Evolutionary conservation across 2,888 invertebrate genomes (phyloP).

Genomic region (Nephrotoma guestfalica): DNA sequence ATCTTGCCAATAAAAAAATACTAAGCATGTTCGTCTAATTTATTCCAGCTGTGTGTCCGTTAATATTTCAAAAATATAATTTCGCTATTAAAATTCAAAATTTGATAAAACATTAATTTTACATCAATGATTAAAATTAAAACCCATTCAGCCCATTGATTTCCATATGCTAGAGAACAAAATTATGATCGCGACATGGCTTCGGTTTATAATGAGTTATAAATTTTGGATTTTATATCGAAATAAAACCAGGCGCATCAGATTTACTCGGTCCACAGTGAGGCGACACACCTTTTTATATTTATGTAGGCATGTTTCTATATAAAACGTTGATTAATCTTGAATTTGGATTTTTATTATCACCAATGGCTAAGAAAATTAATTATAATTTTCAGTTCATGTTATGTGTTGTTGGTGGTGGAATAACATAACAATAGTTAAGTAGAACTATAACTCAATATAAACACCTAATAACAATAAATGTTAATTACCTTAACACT

Average conservation of each 20-base stretch:
- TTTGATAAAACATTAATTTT: neutral
- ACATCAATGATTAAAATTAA: neutral
- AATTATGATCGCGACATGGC: neutral
- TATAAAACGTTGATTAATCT: neutral
- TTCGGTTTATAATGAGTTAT: neutral
- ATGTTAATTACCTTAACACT: neutral
- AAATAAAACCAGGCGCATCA: neutral
- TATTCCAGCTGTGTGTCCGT: neutral
- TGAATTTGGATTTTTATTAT: neutral
- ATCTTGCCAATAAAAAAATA: neutral
- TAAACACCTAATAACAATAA: neutral
- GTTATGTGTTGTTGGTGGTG: neutral
- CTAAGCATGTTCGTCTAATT: neutral
- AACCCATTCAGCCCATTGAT: neutral
- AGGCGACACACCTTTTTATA: neutral
- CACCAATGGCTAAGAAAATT: neutral
- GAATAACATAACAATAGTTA: neutral
- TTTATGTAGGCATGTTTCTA: neutral
- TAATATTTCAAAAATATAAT: neutral
- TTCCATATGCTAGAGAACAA: neutral
- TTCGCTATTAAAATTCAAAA: neutral
- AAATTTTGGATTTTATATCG: neutral
- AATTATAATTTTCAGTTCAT: neutral
- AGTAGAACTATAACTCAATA: neutral
- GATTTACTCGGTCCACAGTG: neutral